Base-by-base conservation (phyloP, 2,888 invertebrate species). In the Epirrhoe tristata region DNA sequence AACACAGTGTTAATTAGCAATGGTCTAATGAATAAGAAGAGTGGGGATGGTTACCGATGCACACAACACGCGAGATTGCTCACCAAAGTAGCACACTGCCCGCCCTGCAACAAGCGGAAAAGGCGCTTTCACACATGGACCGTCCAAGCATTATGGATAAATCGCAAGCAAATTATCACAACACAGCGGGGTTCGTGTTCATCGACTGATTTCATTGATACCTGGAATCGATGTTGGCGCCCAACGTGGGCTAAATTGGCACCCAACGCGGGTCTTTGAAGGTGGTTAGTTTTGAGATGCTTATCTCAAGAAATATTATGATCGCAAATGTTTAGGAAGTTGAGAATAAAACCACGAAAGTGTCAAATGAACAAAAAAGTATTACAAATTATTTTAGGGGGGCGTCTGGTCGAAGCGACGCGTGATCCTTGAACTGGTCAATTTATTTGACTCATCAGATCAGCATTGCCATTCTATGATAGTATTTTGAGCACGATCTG, bases 11-110 rank as follows among this genome's bases (percentile, higher is more conserved):
- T 91, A 90, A 90, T 24, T 86, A 91, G 93, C 93, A 83, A 88
- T 86, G 88, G 87, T 90, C 88, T 87, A 87, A 91, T 91, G 90
- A 89, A 89, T 94, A 94, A 94, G 93, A 94, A 96, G 95, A 96
- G 96, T 96, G 96, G 95, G 95, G 86, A 96, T 96, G 96, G 96
- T 95, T 97, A 97, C 97, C 97, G 97, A 97, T 97, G 97, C 96
- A 97, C 96, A 97, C 96, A 97, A 97, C 96, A 97, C 97, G 97
- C 97, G 96, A 96, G 96, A 97, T 97, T 97, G 97, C 97, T 97
- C 97, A 97, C 97, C 97, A 97, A 96, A 96, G 96, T 96, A 95
- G 97, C 97, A 96, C 97, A 97, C 96, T 96, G 96, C 95, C 97
- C 97, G 96, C 97, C 97, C 97, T 97, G 97, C 94, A 93, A 93